Evolutionary conservation across 2,113 vertebrate species (phyloP), one percentile per base, ranked within the genome.

Genomic region (Pseudopipra pipra): DNA sequence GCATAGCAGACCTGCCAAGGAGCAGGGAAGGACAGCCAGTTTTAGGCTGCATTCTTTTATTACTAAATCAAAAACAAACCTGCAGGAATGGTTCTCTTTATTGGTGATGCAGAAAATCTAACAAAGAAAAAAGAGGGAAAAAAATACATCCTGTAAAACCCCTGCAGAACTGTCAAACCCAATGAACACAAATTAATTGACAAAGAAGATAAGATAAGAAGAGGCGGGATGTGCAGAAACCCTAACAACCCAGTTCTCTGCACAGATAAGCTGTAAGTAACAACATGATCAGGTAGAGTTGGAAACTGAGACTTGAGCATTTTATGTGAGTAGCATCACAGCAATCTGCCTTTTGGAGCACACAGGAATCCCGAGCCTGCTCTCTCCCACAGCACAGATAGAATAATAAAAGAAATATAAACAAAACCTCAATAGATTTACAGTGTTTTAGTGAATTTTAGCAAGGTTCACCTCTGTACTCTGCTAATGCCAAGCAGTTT

Each of bases 31-130:
- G 93, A 89, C 12, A 83, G 78, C 30, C 72, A 94, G 89, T 82
- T 85, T 78, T 59, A 95, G 86, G 63, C 68, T 78, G 35, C 52
- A 61, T 77, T 88, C 84, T 87, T 96, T 96, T 92, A 95, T 87
- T 93, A 73, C 92, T 94, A 89, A 93, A 89, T 35, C 87, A 80
- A 91, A 97, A 97, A 84, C 89, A 97, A 97, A 91, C 89, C 79
- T 65, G 77, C 54, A 84, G 74, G 83, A 97, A 95, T 7, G 13
- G 75, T 95, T 96, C 58, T 82, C 87, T 80, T 73, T 85, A 56
- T 43, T 73, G 73, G 86, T 62, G 93, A 91, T 3, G 4, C 19
- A 96, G 74, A 94, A 94, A 86, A 94, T 43, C 20, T 59, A 92
- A 82, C 81, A 51, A 77, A 55, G 85, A 31, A 81, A 93, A 87